Evolutionary conservation across 2,888 invertebrate species (phyloP).

Genomic region (Callyntrura guangdongensis): DNA sequence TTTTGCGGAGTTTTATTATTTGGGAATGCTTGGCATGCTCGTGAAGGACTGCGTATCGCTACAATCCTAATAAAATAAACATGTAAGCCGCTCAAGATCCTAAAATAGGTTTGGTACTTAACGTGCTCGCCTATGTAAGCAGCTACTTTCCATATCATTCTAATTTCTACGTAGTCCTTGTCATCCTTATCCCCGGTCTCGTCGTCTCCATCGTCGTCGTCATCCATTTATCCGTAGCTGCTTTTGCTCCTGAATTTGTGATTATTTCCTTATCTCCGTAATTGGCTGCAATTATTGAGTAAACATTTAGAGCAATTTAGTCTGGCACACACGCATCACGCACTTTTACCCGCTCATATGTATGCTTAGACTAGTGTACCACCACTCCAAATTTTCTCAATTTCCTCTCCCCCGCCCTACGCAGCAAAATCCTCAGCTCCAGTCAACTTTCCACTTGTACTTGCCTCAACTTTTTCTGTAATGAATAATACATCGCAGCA

Average conservation of each 20-base stretch:
- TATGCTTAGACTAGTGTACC: no score
- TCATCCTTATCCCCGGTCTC: background rate
- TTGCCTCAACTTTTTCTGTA: slow-evolving; percentile 5
- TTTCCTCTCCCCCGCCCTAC: no score
- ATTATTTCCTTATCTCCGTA: slow-evolving; percentile 60
- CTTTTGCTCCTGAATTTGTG: slow-evolving; percentile 23
- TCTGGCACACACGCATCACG: background rate
- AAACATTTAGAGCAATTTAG: slow-evolving; percentile 41
- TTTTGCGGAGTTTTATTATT: slow-evolving; percentile 17
- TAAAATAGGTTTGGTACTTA: background rate
- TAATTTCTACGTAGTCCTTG: slow-evolving; percentile 23
- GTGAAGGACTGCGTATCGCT: background rate
- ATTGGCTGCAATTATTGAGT: slow-evolving; percentile 54
- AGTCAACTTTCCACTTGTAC: slow-evolving; percentile 17
- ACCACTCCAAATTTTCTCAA: no score
- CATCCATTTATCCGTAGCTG: background rate
- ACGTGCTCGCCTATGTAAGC: no score
- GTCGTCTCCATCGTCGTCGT: background rate
- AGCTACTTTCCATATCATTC: slow-evolving; percentile 36
- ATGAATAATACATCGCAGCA: slow-evolving; percentile 61
- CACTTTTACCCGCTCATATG: background rate
- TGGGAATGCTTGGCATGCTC: background rate
- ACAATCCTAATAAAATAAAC: slow-evolving; percentile 53
- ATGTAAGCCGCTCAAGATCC: background rate
- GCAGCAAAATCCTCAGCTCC: background rate